These are phyloP conservation scores for Osmerus mordax DNA, from an alignment of 2,113 vertebrate genomes.

Conservation along the genomic window DNA sequence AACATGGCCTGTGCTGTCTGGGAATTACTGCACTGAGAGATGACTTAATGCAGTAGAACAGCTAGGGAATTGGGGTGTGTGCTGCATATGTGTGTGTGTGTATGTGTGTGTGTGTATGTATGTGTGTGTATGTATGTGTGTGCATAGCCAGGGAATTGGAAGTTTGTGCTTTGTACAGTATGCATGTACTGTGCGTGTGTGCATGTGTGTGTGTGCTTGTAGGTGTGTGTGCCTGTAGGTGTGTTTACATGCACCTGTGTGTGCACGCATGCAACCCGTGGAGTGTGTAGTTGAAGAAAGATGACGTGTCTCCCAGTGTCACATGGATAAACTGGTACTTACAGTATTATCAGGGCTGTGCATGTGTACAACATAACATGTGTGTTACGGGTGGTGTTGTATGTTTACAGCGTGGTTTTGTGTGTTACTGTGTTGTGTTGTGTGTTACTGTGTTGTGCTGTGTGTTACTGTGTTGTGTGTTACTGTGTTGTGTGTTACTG, in stretches of 20 bases:
- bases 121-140: slow-evolving; percentile 14
- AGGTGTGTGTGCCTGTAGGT: slow-evolving; percentile 11
- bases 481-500: too few species aligned
- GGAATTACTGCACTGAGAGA: slow-evolving; percentile 17
- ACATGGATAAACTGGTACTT: not conserved
- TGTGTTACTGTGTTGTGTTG: too few species aligned
- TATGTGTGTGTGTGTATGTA: slow-evolving; percentile 6
- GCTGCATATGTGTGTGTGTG: slow-evolving; percentile 6
- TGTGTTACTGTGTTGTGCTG: too few species aligned
- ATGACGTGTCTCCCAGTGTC: not conserved
- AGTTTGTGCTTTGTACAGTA: not conserved
- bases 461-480: too few species aligned
- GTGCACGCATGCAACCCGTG: not conserved
- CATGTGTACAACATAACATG: too few species aligned
- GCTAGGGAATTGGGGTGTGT: not conserved
- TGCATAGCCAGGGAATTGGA: not conserved
- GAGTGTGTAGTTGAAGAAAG: not conserved
- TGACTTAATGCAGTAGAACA: slow-evolving; percentile 22
- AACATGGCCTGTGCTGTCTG: slow-evolving; percentile 17
- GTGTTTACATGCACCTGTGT: not conserved
- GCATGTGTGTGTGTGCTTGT: slow-evolving; percentile 1
- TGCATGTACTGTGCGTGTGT: not conserved
- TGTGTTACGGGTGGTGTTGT: too few species aligned
- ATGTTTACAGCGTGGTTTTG: too few species aligned
- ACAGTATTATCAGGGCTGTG: too few species aligned